Evolutionary conservation across 2,888 invertebrate species (phyloP).

Genomic region (Rhagonycha fulva): DNA sequence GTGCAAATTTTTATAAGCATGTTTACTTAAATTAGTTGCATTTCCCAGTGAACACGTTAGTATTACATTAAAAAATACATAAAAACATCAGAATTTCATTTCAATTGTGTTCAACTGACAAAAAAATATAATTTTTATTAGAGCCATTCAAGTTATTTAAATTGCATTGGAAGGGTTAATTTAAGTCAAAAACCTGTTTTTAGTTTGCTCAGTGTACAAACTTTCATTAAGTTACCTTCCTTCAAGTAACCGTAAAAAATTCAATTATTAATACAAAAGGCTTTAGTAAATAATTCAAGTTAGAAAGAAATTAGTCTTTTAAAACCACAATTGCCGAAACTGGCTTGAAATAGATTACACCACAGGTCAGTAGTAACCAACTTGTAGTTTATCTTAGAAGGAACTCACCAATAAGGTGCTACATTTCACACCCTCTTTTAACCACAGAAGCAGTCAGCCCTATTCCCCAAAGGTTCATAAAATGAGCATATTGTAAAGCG

Average conservation of each 20-base stretch:
- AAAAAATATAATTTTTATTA: not conserved
- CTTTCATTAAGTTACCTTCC: not conserved
- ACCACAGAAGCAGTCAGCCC: not conserved
- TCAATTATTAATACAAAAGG: not conserved
- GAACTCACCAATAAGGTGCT: slow-evolving; percentile 13
- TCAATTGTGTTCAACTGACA: not conserved
- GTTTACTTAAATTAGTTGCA: not conserved
- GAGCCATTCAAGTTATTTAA: not conserved
- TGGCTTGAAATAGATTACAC: slow-evolving; percentile 4
- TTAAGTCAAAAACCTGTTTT: not conserved
- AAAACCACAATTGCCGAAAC: slow-evolving; percentile 9
- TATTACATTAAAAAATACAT: not conserved
- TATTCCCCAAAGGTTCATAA: slow-evolving; percentile 6
- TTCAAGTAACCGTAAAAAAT: not conserved
- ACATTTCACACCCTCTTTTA: slow-evolving; percentile 12
- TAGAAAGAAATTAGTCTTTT: not conserved
- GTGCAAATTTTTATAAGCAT: not conserved
- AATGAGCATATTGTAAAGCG: slow-evolving; percentile 3
- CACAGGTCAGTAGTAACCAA: slow-evolving; percentile 6
- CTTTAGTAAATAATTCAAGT: not conserved
- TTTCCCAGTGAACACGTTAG: not conserved
- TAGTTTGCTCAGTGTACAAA: not conserved
- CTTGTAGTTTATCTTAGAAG: slow-evolving; percentile 11
- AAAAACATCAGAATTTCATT: not conserved
- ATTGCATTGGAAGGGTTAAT: not conserved